phyloP scores from a whole-genome alignment of 2,113 vertebrate species.

The Rhizomys pruinosus region DNA sequence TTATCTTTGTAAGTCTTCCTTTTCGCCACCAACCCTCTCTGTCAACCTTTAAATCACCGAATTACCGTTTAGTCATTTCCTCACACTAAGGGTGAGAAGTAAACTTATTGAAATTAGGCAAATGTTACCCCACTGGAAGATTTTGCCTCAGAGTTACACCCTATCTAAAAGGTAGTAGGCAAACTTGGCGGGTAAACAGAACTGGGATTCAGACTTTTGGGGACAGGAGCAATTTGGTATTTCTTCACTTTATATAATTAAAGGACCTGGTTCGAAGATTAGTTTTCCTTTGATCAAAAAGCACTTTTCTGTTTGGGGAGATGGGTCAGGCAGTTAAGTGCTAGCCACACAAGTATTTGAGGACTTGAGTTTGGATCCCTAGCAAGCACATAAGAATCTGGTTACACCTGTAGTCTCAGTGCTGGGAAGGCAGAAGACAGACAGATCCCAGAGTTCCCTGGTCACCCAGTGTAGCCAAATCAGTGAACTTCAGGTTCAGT shows the following conservation, averaged over 20 bases:
- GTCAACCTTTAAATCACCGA: neutral
- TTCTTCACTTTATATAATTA: neutral
- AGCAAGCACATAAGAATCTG: neutral
- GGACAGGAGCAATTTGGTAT: neutral
- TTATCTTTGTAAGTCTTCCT: neutral
- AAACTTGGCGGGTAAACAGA: neutral
- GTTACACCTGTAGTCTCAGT: neutral
- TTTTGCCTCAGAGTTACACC: neutral
- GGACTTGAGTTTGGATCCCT: neutral
- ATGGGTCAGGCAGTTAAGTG: neutral
- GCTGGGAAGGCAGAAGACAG: neutral
- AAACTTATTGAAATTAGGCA: neutral
- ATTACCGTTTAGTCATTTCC: neutral
- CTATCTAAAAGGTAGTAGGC: neutral
- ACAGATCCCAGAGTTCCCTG: neutral
- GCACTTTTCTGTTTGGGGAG: neutral
- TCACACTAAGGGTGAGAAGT: neutral
- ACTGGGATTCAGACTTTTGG: neutral
- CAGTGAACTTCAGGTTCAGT: neutral
- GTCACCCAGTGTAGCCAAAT: neutral
- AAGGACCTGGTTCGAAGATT: neutral
- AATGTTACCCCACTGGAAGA: neutral
- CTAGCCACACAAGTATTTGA: neutral
- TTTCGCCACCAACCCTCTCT: neutral
- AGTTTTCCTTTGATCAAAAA: constrained; percentile 5